Evolutionary conservation across 2,888 invertebrate species (phyloP).

Genomic region (Balanococcus diminutus): DNA sequence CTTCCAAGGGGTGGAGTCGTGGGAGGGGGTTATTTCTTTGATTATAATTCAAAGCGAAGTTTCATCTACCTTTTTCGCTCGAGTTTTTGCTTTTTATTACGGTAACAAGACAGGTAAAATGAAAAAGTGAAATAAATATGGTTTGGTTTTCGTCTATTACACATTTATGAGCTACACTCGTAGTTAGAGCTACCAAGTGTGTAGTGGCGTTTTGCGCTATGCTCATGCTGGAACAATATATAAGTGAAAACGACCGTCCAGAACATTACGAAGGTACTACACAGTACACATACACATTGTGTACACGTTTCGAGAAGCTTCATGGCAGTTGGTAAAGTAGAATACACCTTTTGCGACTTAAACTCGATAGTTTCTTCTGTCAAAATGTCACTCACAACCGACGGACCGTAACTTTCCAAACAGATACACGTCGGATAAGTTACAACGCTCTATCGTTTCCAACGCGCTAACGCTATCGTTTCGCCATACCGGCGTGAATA

Average conservation of each 20-base stretch:
- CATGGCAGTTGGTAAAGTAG: conserved; percentile 36
- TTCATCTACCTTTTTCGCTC: neutral
- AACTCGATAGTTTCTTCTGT: conserved; percentile 52
- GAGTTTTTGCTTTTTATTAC: neutral
- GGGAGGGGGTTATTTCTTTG: neutral
- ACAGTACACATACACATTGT: conserved; percentile 39
- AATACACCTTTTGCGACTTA: conserved; percentile 47
- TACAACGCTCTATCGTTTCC: conserved; percentile 49
- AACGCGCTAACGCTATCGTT: conserved; percentile 19
- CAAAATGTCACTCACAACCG: conserved; percentile 54
- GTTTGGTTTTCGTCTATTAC: neutral
- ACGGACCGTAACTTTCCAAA: conserved; percentile 51
- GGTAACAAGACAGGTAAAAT: neutral
- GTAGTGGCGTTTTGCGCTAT: too few relatives aligned
- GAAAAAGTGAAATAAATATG: conserved; percentile 8
- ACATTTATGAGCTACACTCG: neutral
- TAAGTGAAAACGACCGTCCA: conserved; percentile 43
- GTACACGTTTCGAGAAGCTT: conserved; percentile 32
- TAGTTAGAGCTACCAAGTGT: too few relatives aligned
- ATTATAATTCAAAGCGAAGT: neutral
- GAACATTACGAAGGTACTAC: conserved; percentile 39
- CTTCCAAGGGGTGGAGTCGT: neutral
- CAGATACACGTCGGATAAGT: conserved; percentile 46
- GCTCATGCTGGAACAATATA: neutral
- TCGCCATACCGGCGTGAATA: conserved; percentile 28